A percentile compares a stretch with the other conserved stretches of the same genome.
phyloP scores from a whole-genome alignment of 2,888 invertebrate genomes.

The Tetanocera ferruginea region DNA sequence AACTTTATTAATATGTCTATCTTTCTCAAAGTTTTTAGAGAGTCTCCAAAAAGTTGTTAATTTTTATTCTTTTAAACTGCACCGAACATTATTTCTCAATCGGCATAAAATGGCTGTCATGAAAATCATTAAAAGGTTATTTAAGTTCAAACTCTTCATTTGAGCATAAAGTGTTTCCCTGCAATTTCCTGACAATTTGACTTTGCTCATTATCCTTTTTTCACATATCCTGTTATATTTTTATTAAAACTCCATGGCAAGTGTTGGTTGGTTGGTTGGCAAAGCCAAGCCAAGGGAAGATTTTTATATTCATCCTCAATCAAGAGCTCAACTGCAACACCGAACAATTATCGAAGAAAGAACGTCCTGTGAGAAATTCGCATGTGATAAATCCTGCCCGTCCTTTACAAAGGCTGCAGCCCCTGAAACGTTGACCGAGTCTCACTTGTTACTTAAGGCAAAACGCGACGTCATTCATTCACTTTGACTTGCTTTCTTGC shows the following conservation, averaged over 20 bases:
- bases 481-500: constrained; percentile 19
- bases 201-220: constrained; percentile 7
- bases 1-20: no score
- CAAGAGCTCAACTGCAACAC: constrained; percentile 8
- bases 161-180: background rate
- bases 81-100: no score
- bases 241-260: background rate
- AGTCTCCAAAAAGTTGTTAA: no score
- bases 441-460: constrained; percentile 12
- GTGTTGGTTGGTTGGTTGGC: background rate
- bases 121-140: no score
- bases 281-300: background rate
- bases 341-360: constrained; percentile 28
- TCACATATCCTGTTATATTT: background rate
- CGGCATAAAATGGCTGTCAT: no score
- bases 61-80: no score
- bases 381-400: background rate
- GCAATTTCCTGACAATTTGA: background rate
- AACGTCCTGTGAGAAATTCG: background rate
- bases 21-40: no score
- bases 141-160: no score
- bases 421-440: background rate
- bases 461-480: constrained; percentile 37
- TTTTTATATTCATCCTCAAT: constrained; percentile 1
- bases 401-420: background rate